phyloP scores from a whole-genome alignment of 2,797 vertebrate genomes.

The Megaceryle alcyon region DNA sequence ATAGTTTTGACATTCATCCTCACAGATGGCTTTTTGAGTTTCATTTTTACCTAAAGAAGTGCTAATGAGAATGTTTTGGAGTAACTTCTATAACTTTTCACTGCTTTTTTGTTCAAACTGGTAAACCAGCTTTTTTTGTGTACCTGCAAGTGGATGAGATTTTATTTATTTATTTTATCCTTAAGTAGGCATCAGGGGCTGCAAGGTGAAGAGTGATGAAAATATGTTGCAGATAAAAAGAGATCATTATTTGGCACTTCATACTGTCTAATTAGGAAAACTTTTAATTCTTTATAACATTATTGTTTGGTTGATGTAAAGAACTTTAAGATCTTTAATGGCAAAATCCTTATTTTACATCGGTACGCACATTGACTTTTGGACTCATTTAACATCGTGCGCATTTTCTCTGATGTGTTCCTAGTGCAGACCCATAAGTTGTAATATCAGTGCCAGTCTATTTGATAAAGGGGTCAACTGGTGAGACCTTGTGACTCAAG shows the following conservation, averaged over 20 bases:
- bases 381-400: neutral
- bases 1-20: neutral
- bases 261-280: neutral
- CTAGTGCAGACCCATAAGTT: neutral
- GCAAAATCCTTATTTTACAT: neutral
- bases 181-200: neutral
- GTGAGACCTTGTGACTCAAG: neutral
- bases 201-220: neutral
- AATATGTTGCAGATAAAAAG: neutral
- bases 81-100: neutral
- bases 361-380: neutral
- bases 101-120: slow-evolving; percentile 5
- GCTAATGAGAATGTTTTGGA: slow-evolving; percentile 7
- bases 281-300: neutral
- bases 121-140: neutral
- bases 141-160: neutral
- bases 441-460: neutral
- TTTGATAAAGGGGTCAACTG: neutral
- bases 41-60: slow-evolving; percentile 5
- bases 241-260: neutral
- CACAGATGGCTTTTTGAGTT: neutral
- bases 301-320: neutral
- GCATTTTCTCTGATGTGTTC: neutral
- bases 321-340: neutral
- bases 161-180: neutral